Base-by-base conservation (phyloP, 2,113 vertebrate species). In the Pelvicachromis taeniatus region DNA sequence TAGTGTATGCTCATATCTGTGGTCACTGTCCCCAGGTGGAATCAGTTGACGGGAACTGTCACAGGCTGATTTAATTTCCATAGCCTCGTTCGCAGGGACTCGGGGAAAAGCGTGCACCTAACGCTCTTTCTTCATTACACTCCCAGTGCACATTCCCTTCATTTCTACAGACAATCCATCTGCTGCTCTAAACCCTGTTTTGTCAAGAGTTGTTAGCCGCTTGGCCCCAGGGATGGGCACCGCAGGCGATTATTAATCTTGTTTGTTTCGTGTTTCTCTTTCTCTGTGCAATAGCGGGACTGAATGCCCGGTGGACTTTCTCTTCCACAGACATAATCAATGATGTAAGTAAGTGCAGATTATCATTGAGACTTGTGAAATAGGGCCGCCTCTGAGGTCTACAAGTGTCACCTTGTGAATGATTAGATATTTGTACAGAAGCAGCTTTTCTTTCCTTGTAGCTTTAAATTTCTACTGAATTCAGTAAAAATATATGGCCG, bases 31-130 rank as follows among this genome's bases (percentile, higher is more conserved):
- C 97, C 97, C 96, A 96, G 97, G 97, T 97, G 97, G 96, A 95
- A 94, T 81, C 87, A 94, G 93, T 91, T 93, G 94, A 95, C 95
- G 95, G 95, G 91, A 96, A 95, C 96, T 96, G 95, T 95, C 93
- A 91, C 95, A 88, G 94, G 87, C 88, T 97, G 97, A 97, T 97
- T 97, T 97, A 96, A 97, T 98, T 98, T 97, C 96, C 94, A 94
- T 94, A 90, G 85, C 84, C 88, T 90, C 53, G 48, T 87, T 92
- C 89, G 81, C 84, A 84, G 89, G 86, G 87, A 88, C 93, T 82
- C 86, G 91, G 93, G 95, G 90, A 96, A 94, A 96, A 91, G 94
- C 88, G 93, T 81, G 91, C 94, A 94, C 92, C 95, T 92, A 84
- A 92, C 8, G 61, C 50, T 81, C 50, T 87, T 88, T 88, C 95